A percentile compares a stretch with the other conserved stretches of the same genome.
These are phyloP conservation scores for Rhagoletis zephyria DNA, from an alignment of 1,140 invertebrate genomes.

Conservation along the genomic window DNA sequence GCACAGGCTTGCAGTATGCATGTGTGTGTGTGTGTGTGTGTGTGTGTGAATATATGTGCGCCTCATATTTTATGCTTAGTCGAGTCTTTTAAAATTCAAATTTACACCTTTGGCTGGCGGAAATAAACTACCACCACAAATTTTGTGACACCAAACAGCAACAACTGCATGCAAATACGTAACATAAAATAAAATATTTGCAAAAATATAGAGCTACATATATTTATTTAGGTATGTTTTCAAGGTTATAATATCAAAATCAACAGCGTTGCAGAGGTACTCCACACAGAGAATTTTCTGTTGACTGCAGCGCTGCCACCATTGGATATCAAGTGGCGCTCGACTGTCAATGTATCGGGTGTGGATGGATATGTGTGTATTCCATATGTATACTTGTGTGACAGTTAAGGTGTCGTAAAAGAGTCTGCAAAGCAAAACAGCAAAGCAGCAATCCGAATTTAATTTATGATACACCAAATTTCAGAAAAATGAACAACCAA, in stretches of 20 bases:
- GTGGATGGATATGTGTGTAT: too few species aligned
- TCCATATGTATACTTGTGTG: neutral
- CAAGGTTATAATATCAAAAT: neutral
- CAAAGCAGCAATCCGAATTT: neutral
- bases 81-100: slow-evolving; percentile 55
- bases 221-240: neutral
- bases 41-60: neutral
- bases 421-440: neutral
- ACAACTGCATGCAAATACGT: neutral
- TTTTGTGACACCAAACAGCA: neutral
- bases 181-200: neutral
- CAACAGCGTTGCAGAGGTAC: neutral
- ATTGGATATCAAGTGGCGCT: neutral
- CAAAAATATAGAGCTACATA: slow-evolving; percentile 25
- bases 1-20: neutral
- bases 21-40: neutral
- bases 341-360: too few species aligned
- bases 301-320: neutral
- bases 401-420: neutral
- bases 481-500: neutral
- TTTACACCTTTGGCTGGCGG: slow-evolving; percentile 29
- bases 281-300: neutral
- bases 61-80: slow-evolving; percentile 62
- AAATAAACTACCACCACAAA: slow-evolving; percentile 16
- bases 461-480: neutral